Evolutionary conservation across 2,797 vertebrate genomes (phyloP), one percentile per base, ranked within the genome.

Genomic region (Luscinia luscinia): DNA sequence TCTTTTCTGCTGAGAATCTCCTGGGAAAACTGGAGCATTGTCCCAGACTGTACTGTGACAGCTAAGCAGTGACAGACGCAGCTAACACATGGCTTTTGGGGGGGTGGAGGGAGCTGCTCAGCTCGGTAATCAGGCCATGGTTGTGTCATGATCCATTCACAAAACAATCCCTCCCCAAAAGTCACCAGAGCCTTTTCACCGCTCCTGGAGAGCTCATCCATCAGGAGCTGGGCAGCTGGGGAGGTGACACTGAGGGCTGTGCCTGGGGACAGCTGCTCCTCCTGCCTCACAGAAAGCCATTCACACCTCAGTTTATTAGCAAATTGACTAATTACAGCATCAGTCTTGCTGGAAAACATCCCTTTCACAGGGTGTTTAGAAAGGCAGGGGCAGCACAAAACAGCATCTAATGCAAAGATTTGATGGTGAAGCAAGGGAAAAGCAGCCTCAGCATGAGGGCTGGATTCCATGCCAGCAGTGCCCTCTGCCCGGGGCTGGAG

Each of bases 11-110:
- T 48, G 75, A 85, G 89, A 88, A 52, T 90, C 93, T 81, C 80
- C 61, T 3, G 19, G 89, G 94, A 89, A 80, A 72, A 75, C 76
- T 11, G 48, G 70, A 72, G 48, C 13, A 16, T 79, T 77, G 85
- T 89, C 92, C 90, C 93, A 93, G 96, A 89, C 92, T 62, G 89
- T 45, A 23, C 64, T 85, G 89, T 90, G 92, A 80, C 88, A 93
- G 92, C 89, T 74, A 18, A 61, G 88, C 87, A 41, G 86, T 78
- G 94, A 83, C 89, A 95, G 90, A 66, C 84, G 0, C 72, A 87
- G 93, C 84, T 64, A 79, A 70, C 93, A 95, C 94, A 74, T 85
- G 94, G 94, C 84, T 91, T 57, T 38, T 46, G 38, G 21, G 49
- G 78, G 57, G 67, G 86, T 45, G 89, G 89, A 58, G 72, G 43